A percentile compares a stretch with the other conserved stretches of the same genome.
Conservation (phyloP, 2,888 invertebrate species). For the Xanthia togata region DNA sequence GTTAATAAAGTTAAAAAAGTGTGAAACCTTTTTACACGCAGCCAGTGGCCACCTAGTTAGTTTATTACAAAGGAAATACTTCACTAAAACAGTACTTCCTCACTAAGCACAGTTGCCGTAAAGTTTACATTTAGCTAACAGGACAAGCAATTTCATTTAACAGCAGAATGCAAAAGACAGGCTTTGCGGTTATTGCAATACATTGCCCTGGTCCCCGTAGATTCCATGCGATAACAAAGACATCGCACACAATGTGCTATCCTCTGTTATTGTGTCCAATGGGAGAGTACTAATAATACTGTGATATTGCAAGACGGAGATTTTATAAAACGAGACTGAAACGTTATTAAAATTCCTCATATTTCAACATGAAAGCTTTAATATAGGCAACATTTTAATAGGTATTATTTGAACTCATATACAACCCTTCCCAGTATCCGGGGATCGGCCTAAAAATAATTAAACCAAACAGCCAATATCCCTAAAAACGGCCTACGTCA, state of each 20-base stretch:
- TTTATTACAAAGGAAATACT: conserved; percentile 61
- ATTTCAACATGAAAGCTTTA: conserved; percentile 23
- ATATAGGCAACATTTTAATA: conserved; percentile 18
- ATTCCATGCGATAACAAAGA: conserved; percentile 64
- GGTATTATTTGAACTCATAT: conserved; percentile 22
- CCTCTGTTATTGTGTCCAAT: conserved; percentile 58
- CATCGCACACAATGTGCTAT: conserved; percentile 56
- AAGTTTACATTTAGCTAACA: conserved; percentile 65
- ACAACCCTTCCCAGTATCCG: conserved; percentile 17
- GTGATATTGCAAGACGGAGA: conserved; percentile 38
- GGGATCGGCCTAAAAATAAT: conserved; percentile 36
- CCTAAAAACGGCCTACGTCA: conserved; percentile 46
- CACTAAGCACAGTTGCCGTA: conserved; percentile 45
- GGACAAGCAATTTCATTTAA: conserved; percentile 70
- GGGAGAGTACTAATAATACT: conserved; percentile 46
- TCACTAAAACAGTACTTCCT: conserved; percentile 60
- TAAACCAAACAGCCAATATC: conserved; percentile 48
- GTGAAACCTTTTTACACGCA: conserved; percentile 49
- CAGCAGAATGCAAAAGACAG: conserved; percentile 65
- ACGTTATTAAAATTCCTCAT: conserved; percentile 42
- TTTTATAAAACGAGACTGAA: conserved; percentile 38
- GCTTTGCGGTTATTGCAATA: conserved; percentile 68
- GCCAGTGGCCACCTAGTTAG: conserved; percentile 55
- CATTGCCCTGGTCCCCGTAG: conserved; percentile 54
- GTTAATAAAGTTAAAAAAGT: conserved; percentile 52